A percentile compares a stretch with the other conserved stretches of the same genome.
Conservation (phyloP, 2,797 vertebrate species). For the Betta splendens region DNA sequence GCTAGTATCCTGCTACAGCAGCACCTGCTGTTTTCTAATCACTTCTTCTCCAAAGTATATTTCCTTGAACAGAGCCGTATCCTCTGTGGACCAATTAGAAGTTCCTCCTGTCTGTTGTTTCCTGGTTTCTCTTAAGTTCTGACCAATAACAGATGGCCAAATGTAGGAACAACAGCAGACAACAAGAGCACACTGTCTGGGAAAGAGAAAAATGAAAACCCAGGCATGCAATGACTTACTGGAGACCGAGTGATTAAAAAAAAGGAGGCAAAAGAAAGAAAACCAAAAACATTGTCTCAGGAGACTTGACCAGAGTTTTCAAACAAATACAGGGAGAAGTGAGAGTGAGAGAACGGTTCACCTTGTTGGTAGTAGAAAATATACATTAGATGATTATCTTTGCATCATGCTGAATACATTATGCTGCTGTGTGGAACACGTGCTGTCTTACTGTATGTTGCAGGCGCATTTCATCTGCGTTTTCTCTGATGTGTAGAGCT, state of each 20-base stretch:
- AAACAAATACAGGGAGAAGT: background rate
- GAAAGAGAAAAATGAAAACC: conserved; percentile 6
- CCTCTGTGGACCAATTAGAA: conserved; percentile 75
- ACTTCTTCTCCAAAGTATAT: conserved; percentile 41
- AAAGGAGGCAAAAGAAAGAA: background rate
- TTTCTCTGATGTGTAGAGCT: conserved; percentile 2
- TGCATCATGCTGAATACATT: background rate
- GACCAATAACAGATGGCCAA: conserved; percentile 72
- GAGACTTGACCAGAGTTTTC: background rate
- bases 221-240: conserved; percentile 3
- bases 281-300: background rate
- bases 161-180: conserved; percentile 39
- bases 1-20: conserved; percentile 25
- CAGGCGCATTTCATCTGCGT: conserved; percentile 2
- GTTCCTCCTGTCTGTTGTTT: conserved; percentile 57
- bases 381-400: background rate
- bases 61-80: conserved; percentile 52
- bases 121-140: conserved; percentile 61
- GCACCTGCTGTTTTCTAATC: conserved; percentile 69
- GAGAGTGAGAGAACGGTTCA: background rate
- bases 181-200: conserved; percentile 19
- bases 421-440: conserved; percentile 9
- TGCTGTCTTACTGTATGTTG: conserved; percentile 8
- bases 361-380: background rate
- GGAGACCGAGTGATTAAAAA: background rate